A percentile compares a stretch with the other conserved stretches of the same genome.
Conservation (phyloP, 1,140 invertebrate species). For the Maniola jurtina region DNA sequence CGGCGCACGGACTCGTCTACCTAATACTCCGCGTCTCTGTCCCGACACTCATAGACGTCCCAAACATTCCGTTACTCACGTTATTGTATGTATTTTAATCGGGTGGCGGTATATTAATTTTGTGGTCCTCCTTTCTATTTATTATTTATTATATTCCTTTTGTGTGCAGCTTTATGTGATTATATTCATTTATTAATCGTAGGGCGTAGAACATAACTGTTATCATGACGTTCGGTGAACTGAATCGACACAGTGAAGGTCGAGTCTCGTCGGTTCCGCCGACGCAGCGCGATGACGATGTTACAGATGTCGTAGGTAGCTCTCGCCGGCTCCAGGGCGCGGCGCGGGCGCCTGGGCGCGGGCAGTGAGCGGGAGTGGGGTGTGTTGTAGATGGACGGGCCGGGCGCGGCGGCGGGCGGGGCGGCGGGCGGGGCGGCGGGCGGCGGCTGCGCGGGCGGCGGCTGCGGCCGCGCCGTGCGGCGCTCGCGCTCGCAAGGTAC, state of each 20-base stretch:
- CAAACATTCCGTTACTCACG: neutral
- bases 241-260: too few species aligned
- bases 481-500: conserved; percentile 93
- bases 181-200: conserved; percentile 19
- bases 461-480: conserved; percentile 74
- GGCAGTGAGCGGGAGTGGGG: neutral
- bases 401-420: conserved; percentile 43
- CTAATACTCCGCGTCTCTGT: conserved; percentile 28
- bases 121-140: conserved; percentile 5
- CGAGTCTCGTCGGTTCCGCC: too few species aligned
- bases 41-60: neutral
- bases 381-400: conserved; percentile 15
- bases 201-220: neutral
- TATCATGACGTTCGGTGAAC: neutral
- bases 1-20: conserved; percentile 28
- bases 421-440: conserved; percentile 53
- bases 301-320: neutral
- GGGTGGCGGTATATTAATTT: conserved; percentile 35
- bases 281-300: too few species aligned
- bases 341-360: conserved; percentile 58
- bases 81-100: conserved; percentile 12
- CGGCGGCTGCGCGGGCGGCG: conserved; percentile 45
- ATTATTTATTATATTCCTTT: conserved; percentile 10
- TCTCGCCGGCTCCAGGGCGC: conserved; percentile 46
- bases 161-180: conserved; percentile 2